Conservation (phyloP, 2,797 vertebrate genomes). For the Harpagifer antarcticus region DNA sequence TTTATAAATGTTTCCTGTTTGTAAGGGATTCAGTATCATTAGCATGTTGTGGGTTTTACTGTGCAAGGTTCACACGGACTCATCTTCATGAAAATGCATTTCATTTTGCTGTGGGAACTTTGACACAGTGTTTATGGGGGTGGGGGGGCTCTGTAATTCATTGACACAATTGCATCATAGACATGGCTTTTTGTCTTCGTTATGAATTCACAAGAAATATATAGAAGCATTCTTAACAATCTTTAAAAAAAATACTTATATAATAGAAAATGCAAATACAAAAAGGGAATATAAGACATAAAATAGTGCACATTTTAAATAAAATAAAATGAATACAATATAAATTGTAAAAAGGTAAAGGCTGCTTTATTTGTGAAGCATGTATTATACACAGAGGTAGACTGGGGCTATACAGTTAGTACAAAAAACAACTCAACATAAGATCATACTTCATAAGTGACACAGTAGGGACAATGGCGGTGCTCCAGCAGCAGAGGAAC, state of each 20-base stretch:
- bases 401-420: too few relatives aligned
- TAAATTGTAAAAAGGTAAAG: too few relatives aligned
- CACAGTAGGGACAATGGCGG: too few relatives aligned
- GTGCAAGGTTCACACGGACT: background rate
- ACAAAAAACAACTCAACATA: too few relatives aligned
- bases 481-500: too few relatives aligned
- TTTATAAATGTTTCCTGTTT: background rate
- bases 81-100: background rate
- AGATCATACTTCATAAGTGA: too few relatives aligned
- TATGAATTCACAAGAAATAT: background rate
- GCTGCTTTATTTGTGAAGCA: too few relatives aligned
- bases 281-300: too few relatives aligned
- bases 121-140: background rate
- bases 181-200: background rate
- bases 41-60: background rate
- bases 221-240: background rate
- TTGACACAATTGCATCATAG: slow-evolving; percentile 8
- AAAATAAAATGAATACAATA: too few relatives aligned
- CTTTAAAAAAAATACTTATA: background rate
- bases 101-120: slow-evolving; percentile 16
- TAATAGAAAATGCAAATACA: too few relatives aligned
- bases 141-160: background rate
- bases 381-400: too few relatives aligned
- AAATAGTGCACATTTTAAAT: too few relatives aligned
- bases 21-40: background rate